Percentiles rank a stretch among this genome's conserved stretches.
Evolutionary conservation across 1,140 invertebrate genomes (phyloP).

Genomic region (Pomacea maculata): DNA sequence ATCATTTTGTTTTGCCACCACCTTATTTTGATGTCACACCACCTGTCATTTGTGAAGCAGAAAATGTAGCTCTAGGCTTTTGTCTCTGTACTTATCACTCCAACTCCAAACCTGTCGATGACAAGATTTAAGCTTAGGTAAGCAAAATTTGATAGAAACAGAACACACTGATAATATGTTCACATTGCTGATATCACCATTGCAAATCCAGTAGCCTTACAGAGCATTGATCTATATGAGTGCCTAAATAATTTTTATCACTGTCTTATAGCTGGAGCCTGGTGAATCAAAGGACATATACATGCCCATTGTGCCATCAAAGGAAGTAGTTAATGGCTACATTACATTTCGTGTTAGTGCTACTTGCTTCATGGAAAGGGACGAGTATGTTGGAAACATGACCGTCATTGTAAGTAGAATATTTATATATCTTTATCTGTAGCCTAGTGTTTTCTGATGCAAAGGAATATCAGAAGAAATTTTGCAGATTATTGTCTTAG

Average conservation of each 20-base stretch:
- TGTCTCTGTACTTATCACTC: too few relatives aligned
- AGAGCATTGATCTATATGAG: too few relatives aligned
- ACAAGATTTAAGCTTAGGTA: too few relatives aligned
- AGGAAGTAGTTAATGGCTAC: conserved; percentile 73
- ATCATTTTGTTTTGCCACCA: too few relatives aligned
- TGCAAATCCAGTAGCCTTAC: too few relatives aligned
- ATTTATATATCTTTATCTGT: background rate
- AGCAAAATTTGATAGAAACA: too few relatives aligned
- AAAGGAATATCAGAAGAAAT: background rate
- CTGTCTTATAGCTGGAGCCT: conserved; percentile 59
- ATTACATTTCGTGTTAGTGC: conserved; percentile 85
- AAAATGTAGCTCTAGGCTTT: too few relatives aligned
- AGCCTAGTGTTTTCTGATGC: background rate
- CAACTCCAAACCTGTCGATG: too few relatives aligned
- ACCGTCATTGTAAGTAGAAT: conserved; percentile 75
- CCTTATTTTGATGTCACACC: too few relatives aligned
- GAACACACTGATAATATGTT: too few relatives aligned
- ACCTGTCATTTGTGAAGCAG: too few relatives aligned
- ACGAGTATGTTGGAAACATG: conserved; percentile 77
- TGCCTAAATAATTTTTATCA: background rate
- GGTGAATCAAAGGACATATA: conserved; percentile 74
- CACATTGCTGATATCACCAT: too few relatives aligned
- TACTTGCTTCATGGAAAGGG: conserved; percentile 84
- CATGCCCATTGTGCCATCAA: conserved; percentile 86
- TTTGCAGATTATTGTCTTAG: background rate